Evolutionary conservation across 2,888 invertebrate genomes (phyloP), one percentile per base, ranked within the genome.

Genomic region (Pristionchus japonicus): DNA sequence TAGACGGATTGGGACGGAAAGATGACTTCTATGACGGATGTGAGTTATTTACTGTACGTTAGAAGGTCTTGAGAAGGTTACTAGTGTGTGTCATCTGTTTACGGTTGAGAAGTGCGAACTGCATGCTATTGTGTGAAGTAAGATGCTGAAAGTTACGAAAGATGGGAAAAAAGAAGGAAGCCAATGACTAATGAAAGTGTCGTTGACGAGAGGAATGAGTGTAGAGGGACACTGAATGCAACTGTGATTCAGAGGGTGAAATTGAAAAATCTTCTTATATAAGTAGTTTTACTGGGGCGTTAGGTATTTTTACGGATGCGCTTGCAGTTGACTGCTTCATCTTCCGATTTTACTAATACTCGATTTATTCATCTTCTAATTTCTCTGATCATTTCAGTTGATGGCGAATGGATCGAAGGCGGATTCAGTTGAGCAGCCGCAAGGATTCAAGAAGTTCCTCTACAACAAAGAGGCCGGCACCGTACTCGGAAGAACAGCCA

Each of bases 381-480:
- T n/a, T n/a, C n/a, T n/a, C n/a, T n/a, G n/a, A n/a, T n/a, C n/a
- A n/a, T 91, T 93, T 77, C 89, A 93, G 93, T 90, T 94, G 82
- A 93, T 94, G 94, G 91, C 92, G 67, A 94, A 94, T 90, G 94
- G 93, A 17, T 84, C 90, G 80, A 89, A 88, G 43, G 89, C 88
- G 88, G 89, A 88, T 83, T 52, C 84, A 20, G 20, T 88, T 11
- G 90, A 90, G 27, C 90, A 91, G 70, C 91, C 92, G 82, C 89
- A 90, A 43, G 89, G 89, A n/a, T 93, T 94, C 88, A 86, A 85
- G 13, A 88, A 91, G 74, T 94, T 94, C 89, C 90, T 94, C 85
- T 94, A 92, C 91, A 94, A 94, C 90, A 93, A 91, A 87, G 89
- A 93, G 13, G 88, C 90, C 37, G 93, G 93, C 67, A 93, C 93